Base-by-base conservation (phyloP, 2,888 invertebrate species). In the Scaptomyza tumidula region DNA sequence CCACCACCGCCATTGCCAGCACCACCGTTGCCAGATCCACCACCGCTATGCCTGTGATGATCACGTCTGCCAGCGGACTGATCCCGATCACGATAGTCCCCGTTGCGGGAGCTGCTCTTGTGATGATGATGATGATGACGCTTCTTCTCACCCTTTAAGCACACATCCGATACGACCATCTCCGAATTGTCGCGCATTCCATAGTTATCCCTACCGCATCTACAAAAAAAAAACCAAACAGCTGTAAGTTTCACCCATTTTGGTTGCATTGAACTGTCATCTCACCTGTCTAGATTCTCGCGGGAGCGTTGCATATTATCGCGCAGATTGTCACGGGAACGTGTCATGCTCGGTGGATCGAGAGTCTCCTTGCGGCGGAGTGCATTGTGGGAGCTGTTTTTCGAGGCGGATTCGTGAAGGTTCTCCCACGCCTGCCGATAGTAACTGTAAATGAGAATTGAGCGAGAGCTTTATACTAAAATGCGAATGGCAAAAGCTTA, bases 341-440 rank as follows among this genome's bases (percentile, higher is more conserved):
- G 89, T 24, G 90, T 85, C 81, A 91, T 90, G 78, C 89, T 93
- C 27, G 95, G 95, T 84, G 95, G 95, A 91, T 96, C 96, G 87
- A 96, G 91, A 37, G 95, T 95, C 81, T 96, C 96, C 90, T 95
- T 96, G 59, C 95, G 94, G 53, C 94, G 93, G 53, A 95, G 91
- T 0, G 94, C 94, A 86, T 93, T 93, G 82, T 94, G 95, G 9
- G 92, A 90, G 77, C 91, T 91, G 54, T 91, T 91, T 88, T 95
- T 95, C 24, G 94, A 94, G 4, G 96, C 95, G 5, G 96, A 95
- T 91, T 97, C 97, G 91, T 97, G 97, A 3, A 98, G 94, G 91
- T 97, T 97, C 91, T 98, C 97, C 98, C 98, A 98, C 3, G 98
- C 98, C 91, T 97, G 96, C 31, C 97, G 94, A 92, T 98, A 98